These are phyloP conservation scores for Esox lucius DNA, from an alignment of 2,797 vertebrate species.

Conservation along the genomic window DNA sequence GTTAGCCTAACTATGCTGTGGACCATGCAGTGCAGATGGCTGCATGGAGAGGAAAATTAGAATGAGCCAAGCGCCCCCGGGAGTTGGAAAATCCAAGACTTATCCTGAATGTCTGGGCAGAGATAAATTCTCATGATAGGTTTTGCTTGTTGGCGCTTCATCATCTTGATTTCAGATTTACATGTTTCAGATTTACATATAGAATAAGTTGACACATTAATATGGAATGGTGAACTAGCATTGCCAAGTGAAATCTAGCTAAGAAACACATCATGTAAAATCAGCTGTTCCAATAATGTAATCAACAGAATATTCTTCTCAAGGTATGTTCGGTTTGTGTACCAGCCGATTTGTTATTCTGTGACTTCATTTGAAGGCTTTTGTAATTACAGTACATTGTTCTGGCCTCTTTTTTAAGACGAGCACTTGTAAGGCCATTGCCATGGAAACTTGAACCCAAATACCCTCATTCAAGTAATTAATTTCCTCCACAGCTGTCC, in stretches of 20 bases:
- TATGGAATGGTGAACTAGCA: neutral
- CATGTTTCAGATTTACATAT: neutral
- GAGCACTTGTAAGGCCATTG: conserved; percentile 9
- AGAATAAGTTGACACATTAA: neutral
- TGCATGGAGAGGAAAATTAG: conserved; percentile 2
- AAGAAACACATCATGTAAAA: neutral
- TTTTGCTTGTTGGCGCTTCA: neutral
- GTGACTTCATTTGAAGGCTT: neutral
- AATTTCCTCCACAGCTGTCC: conserved; percentile 61
- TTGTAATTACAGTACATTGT: neutral
- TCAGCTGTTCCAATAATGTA: neutral
- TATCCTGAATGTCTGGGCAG: conserved; percentile 13
- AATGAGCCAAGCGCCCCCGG: neutral
- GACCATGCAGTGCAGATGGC: conserved; percentile 16
- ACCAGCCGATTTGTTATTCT: neutral
- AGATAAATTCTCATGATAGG: neutral
- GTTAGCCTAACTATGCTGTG: neutral
- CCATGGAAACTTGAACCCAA: conserved; percentile 25
- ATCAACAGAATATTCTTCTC: neutral
- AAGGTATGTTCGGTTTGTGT: neutral
- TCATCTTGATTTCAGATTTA: neutral
- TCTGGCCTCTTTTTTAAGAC: neutral
- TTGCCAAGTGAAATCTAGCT: neutral
- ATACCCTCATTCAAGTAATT: neutral
- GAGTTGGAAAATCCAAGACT: neutral